Evolutionary conservation across 2,113 vertebrate genomes (phyloP).

Genomic region (Panthera leo): DNA sequence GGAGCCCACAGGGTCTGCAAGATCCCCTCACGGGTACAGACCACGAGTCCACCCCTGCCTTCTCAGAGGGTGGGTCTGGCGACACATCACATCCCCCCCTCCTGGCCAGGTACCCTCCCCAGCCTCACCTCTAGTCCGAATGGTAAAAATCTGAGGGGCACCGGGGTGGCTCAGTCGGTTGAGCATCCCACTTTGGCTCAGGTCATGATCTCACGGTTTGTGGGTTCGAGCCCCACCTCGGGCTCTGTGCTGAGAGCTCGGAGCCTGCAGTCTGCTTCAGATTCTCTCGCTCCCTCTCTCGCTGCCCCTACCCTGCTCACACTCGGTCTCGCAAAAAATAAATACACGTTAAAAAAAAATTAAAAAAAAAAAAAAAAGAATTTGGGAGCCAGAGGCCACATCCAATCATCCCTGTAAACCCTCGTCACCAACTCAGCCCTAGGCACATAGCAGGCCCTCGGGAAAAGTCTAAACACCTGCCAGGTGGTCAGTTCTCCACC

Average conservation of each 20-base stretch:
- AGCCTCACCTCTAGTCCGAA: neutral
- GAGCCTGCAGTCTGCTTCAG: too few relatives aligned
- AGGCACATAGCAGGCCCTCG: neutral
- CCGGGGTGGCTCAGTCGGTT: too few relatives aligned
- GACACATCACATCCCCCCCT: neutral
- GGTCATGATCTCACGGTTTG: too few relatives aligned
- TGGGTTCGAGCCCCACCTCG: too few relatives aligned
- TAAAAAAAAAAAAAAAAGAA: neutral
- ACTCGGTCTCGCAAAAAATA: too few relatives aligned
- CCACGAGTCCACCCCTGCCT: neutral
- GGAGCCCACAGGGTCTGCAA: neutral
- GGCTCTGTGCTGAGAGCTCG: too few relatives aligned
- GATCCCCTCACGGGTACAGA: neutral
- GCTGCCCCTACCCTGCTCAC: too few relatives aligned
- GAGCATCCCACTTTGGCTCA: too few relatives aligned
- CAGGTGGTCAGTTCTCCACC: rapidly evolving
- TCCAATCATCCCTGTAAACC: neutral
- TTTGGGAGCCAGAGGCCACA: rapidly evolving
- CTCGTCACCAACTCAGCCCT: neutral
- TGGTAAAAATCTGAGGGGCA: rapidly evolving
- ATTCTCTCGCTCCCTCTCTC: too few relatives aligned
- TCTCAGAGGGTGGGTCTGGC: neutral
- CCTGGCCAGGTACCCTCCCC: rapidly evolving
- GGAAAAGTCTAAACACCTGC: neutral
- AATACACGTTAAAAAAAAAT: neutral